These are phyloP conservation scores for Pitta sordida DNA, from an alignment of 2,113 vertebrate species.

Conservation along the genomic window DNA sequence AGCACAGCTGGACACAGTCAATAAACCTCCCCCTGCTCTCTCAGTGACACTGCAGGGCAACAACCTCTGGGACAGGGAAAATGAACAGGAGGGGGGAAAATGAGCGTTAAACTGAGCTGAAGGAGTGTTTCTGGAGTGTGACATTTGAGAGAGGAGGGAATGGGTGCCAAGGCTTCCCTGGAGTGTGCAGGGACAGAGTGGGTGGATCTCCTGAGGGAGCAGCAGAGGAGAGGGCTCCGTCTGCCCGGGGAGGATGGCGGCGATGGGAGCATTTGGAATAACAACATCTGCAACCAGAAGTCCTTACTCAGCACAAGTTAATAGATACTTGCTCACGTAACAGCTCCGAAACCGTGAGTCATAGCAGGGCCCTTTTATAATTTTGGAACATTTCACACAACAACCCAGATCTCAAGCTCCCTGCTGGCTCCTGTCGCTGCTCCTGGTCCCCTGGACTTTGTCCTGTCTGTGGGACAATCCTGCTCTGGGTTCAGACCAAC, in stretches of 20 bases:
- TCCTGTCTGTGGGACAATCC: background rate
- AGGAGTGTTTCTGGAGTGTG: background rate
- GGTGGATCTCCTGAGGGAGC: background rate
- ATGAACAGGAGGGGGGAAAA: background rate
- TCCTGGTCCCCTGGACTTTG: background rate
- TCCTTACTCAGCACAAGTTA: conserved; percentile 46
- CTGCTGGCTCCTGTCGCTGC: background rate
- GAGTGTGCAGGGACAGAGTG: background rate
- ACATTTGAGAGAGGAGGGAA: background rate
- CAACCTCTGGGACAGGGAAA: background rate
- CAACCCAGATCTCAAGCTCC: background rate
- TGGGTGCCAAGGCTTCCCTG: background rate
- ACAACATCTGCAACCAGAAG: background rate
- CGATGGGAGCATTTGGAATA: background rate
- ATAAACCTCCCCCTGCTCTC: background rate
- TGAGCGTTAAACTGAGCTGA: background rate
- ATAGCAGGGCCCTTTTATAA: background rate
- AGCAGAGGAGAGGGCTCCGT: background rate
- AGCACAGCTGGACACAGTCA: background rate
- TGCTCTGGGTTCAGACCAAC: background rate
- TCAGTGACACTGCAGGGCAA: background rate
- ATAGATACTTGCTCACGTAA: conserved; percentile 25
- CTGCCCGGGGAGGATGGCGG: background rate
- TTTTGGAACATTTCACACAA: conserved; percentile 28
- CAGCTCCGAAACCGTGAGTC: conserved; percentile 42